phyloP scores from a whole-genome alignment of 2,888 invertebrate species.

The Peribatodes rhomboidaria region DNA sequence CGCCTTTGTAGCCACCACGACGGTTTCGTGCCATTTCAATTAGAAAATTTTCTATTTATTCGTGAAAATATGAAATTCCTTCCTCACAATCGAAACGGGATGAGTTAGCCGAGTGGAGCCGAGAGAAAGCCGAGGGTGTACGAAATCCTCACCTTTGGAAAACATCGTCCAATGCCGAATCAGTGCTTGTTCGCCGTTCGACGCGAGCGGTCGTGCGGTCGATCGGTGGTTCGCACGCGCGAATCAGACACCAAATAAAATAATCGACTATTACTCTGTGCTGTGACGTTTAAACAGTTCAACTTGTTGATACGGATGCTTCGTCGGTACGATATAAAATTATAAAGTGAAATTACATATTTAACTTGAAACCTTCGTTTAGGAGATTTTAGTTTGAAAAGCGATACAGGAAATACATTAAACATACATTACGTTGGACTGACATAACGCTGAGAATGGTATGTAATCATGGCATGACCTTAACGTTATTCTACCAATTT shows the following conservation, averaged over 20 bases:
- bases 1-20: slow-evolving; percentile 47
- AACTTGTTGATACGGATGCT: slow-evolving; percentile 61
- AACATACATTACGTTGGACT: slow-evolving; percentile 26
- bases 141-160: slow-evolving; percentile 84
- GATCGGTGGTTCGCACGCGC: slow-evolving; percentile 54
- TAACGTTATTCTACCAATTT: slow-evolving; percentile 5
- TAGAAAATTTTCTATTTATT: slow-evolving; percentile 59
- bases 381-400: slow-evolving; percentile 12
- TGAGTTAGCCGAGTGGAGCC: slow-evolving; percentile 72
- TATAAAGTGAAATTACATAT: slow-evolving; percentile 26
- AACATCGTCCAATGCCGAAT: slow-evolving; percentile 81
- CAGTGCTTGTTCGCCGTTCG: slow-evolving; percentile 75
- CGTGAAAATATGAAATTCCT: slow-evolving; percentile 76
- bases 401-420: slow-evolving; percentile 23
- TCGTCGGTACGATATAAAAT: slow-evolving; percentile 45
- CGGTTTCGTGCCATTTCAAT: slow-evolving; percentile 60
- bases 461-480: slow-evolving; percentile 32
- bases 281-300: slow-evolving; percentile 64
- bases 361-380: not conserved
- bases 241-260: slow-evolving; percentile 61
- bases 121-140: slow-evolving; percentile 68
- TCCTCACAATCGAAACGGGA: slow-evolving; percentile 79
- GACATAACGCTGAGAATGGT: slow-evolving; percentile 35
- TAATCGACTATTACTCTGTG: slow-evolving; percentile 66
- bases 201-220: slow-evolving; percentile 62